Conservation (phyloP, 1,140 invertebrate genomes). For the Apis laboriosa region DNA sequence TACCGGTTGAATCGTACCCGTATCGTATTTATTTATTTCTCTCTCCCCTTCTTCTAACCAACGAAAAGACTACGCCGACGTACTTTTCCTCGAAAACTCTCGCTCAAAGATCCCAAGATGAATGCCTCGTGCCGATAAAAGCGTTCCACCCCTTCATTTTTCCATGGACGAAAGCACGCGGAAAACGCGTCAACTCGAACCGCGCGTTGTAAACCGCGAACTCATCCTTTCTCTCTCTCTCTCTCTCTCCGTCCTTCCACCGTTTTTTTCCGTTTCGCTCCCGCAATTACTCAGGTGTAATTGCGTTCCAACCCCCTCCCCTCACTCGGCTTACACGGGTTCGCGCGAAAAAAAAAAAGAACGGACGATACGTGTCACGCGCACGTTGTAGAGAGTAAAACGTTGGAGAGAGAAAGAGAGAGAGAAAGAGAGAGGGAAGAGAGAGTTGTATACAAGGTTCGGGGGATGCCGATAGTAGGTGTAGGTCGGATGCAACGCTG, state of each 20-base stretch:
- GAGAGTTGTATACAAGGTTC: neutral
- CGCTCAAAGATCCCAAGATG: neutral
- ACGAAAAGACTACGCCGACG: too few species aligned
- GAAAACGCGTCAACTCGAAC: constrained; percentile 40
- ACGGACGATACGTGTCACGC: constrained; percentile 7
- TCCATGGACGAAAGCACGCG: constrained; percentile 10
- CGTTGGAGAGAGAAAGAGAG: too few species aligned
- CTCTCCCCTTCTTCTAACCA: neutral
- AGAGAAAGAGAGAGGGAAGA: neutral
- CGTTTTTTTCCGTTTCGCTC: constrained; percentile 44
- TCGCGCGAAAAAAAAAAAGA: constrained; percentile 53
- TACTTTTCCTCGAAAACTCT: too few species aligned
- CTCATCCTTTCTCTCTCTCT: constrained; percentile 24
- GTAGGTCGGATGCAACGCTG: constrained; percentile 59
- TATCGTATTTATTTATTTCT: neutral
- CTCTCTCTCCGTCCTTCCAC: too few species aligned
- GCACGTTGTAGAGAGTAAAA: neutral
- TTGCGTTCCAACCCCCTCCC: constrained; percentile 62
- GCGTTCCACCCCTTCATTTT: neutral
- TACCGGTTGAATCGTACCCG: too few species aligned
- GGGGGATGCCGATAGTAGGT: constrained; percentile 48
- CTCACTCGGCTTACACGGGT: constrained; percentile 30
- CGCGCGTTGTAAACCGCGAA: constrained; percentile 59
- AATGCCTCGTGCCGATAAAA: neutral
- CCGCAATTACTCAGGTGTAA: constrained; percentile 76